These are phyloP conservation scores for Ophioninae sp. DNA, from an alignment of 2,888 invertebrate species.

Conservation along the genomic window DNA sequence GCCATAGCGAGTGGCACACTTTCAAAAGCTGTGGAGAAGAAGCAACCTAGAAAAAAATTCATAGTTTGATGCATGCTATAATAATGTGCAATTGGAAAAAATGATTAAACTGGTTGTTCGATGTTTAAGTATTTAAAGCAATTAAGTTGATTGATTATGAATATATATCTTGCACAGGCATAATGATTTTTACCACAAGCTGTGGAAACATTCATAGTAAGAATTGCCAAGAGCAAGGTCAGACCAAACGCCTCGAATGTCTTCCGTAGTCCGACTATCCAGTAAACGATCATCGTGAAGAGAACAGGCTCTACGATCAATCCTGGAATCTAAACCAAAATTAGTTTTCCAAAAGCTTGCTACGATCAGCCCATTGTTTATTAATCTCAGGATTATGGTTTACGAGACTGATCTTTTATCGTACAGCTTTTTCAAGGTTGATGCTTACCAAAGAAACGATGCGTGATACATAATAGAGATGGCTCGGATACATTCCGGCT, in stretches of 20 bases:
- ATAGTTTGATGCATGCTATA: neutral
- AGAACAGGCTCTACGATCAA: constrained; percentile 91
- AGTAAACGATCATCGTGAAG: constrained; percentile 92
- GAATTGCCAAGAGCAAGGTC: constrained; percentile 86
- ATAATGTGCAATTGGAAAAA: neutral
- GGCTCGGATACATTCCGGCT: constrained; percentile 91
- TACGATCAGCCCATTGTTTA: neutral
- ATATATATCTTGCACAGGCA: neutral
- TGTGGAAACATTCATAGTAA: constrained; percentile 93
- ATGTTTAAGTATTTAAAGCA: neutral
- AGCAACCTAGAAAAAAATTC: constrained; percentile 84
- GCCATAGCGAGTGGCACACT: constrained; percentile 91
- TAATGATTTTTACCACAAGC: constrained; percentile 86
- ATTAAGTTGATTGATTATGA: neutral
- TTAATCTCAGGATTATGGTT: neutral
- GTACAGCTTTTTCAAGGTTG: neutral
- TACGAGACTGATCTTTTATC: neutral
- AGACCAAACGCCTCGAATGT: constrained; percentile 87
- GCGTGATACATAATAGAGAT: constrained; percentile 91
- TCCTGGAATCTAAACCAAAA: constrained; percentile 88
- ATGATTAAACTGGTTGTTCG: neutral
- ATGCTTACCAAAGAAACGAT: constrained; percentile 89
- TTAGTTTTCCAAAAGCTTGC: neutral
- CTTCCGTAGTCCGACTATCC: constrained; percentile 90
- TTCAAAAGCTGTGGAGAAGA: constrained; percentile 92